Evolutionary conservation across 1,140 invertebrate genomes (phyloP).

Genomic region (Homalodisca vitripennis): DNA sequence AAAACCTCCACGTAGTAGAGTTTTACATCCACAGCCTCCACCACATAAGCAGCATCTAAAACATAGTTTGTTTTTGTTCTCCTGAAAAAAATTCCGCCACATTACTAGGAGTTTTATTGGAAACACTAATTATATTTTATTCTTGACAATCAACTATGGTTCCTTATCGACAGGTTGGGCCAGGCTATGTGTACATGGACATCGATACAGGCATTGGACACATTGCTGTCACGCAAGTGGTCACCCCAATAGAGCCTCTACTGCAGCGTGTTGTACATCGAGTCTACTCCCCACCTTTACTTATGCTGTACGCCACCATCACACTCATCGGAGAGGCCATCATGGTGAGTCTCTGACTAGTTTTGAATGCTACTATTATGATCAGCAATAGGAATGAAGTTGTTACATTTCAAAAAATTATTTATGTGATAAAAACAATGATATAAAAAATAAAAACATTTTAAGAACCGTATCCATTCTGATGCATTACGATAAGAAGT

Average conservation of each 20-base stretch:
- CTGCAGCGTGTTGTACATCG: conserved; percentile 76
- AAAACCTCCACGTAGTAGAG: too few species aligned
- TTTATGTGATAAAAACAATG: neutral
- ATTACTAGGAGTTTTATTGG: too few species aligned
- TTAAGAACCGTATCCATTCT: too few species aligned
- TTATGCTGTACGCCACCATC: conserved; percentile 65
- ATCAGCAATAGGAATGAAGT: too few species aligned
- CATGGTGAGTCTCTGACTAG: conserved; percentile 66
- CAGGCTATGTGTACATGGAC: conserved; percentile 70
- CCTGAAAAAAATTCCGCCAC: too few species aligned
- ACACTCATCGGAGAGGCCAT: conserved; percentile 68
- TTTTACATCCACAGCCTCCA: too few species aligned
- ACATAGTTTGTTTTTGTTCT: too few species aligned
- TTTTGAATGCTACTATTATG: neutral
- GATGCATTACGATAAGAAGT: too few species aligned
- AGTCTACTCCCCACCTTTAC: conserved; percentile 61
- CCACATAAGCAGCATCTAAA: too few species aligned
- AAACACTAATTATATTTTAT: too few species aligned
- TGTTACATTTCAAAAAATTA: too few species aligned
- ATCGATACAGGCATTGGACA: conserved; percentile 62
- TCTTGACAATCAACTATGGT: too few species aligned
- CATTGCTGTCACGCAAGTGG: conserved; percentile 70
- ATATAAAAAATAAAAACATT: neutral
- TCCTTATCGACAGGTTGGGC: conserved; percentile 69
- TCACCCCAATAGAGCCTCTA: conserved; percentile 78